phyloP scores from a whole-genome alignment of 1,140 invertebrate species.

The Nebria ingens region DNA sequence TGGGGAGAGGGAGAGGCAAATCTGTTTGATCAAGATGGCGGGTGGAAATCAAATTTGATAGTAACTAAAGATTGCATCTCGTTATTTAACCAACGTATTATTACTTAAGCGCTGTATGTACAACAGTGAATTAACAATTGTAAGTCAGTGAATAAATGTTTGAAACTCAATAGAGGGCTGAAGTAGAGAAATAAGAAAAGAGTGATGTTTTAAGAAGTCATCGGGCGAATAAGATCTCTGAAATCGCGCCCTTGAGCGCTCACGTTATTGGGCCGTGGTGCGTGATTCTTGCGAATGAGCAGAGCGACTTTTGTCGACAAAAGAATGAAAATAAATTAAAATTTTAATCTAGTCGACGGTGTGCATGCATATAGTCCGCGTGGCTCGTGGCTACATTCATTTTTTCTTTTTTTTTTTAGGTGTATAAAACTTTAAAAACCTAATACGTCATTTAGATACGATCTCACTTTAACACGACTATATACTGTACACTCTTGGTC shows the following conservation, averaged over 20 bases:
- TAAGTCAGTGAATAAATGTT: too few relatives aligned
- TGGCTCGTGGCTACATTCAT: conserved; percentile 26
- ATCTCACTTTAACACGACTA: conserved; percentile 24
- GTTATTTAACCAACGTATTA: too few relatives aligned
- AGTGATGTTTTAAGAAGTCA: conserved; percentile 1
- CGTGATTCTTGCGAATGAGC: not conserved
- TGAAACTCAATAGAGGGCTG: too few relatives aligned
- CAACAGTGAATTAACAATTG: too few relatives aligned
- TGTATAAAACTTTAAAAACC: conserved; percentile 29
- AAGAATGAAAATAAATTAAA: conserved; percentile 30
- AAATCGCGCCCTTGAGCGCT: conserved; percentile 1
- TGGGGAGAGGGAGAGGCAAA: too few relatives aligned
- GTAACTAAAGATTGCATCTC: too few relatives aligned
- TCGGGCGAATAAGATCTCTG: conserved; percentile 1
- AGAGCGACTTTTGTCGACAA: conserved; percentile 15
- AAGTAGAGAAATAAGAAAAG: not conserved
- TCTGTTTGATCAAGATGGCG: too few relatives aligned
- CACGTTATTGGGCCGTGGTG: not conserved
- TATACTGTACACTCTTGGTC: conserved; percentile 1
- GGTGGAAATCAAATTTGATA: too few relatives aligned
- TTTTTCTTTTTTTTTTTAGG: conserved; percentile 24
- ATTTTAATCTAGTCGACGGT: conserved; percentile 21
- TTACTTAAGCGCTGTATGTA: too few relatives aligned
- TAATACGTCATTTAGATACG: conserved; percentile 31
- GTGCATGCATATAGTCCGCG: conserved; percentile 9